phyloP scores from a whole-genome alignment of 2,888 invertebrate genomes.

The Leucania comma region DNA sequence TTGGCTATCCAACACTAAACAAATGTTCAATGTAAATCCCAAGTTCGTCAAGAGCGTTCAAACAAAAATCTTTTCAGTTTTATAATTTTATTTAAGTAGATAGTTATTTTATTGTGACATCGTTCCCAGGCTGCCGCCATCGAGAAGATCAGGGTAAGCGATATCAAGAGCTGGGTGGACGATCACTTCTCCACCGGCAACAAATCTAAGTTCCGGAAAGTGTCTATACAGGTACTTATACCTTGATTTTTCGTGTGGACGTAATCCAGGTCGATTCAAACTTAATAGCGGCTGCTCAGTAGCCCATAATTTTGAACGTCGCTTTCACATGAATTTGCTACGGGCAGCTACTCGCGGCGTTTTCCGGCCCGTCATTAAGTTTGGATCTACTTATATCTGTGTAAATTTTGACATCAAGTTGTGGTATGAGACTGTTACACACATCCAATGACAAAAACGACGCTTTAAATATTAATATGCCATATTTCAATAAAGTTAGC shows the following conservation, averaged over 20 bases:
- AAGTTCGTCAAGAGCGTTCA: too few species aligned
- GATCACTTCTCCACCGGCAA: conserved; percentile 88
- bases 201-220: conserved; percentile 84
- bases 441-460: neutral
- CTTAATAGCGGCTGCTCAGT: too few species aligned
- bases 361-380: too few species aligned
- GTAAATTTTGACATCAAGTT: neutral
- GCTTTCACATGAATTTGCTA: too few species aligned
- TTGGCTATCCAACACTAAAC: too few species aligned
- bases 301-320: too few species aligned
- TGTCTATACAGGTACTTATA: conserved; percentile 90
- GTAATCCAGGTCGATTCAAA: neutral
- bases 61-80: neutral
- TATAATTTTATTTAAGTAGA: neutral
- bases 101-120: conserved; percentile 5
- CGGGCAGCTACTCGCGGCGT: too few species aligned
- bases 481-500: too few species aligned
- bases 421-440: neutral
- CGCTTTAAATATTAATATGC: neutral
- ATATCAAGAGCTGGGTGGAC: conserved; percentile 89
- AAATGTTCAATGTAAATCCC: too few species aligned
- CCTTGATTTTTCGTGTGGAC: neutral
- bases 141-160: conserved; percentile 84
- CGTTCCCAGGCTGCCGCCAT: conserved; percentile 87
- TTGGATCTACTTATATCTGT: neutral